phyloP scores from a whole-genome alignment of 2,113 vertebrate genomes.

The Progne subis region DNA sequence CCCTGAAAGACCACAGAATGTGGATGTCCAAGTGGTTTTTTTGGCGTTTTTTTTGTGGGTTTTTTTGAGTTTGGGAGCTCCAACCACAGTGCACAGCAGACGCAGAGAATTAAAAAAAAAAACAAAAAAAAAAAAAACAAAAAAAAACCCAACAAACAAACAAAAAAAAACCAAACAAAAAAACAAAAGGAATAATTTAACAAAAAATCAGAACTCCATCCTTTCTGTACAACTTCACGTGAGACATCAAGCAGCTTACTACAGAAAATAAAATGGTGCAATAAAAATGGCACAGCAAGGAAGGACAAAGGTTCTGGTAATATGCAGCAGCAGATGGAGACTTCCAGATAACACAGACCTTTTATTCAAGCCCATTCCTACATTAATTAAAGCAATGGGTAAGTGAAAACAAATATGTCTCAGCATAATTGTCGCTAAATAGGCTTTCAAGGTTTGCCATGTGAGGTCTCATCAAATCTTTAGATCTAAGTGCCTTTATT shows the following conservation, averaged over 20 bases:
- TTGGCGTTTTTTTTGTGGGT: neutral
- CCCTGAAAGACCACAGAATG: neutral
- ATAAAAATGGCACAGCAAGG: neutral
- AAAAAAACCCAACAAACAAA: too few species aligned
- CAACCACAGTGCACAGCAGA: neutral
- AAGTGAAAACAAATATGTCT: slow-evolving; percentile 53
- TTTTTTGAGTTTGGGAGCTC: neutral
- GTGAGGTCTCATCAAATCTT: slow-evolving; percentile 23
- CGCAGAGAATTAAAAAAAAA: neutral
- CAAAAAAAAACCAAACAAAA: too few species aligned
- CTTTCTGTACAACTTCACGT: neutral
- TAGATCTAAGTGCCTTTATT: neutral
- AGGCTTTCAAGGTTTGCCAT: slow-evolving; percentile 23
- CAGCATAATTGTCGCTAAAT: slow-evolving; percentile 7
- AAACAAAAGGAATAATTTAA: neutral
- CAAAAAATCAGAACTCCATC: neutral
- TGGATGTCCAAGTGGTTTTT: neutral
- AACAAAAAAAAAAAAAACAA: too few species aligned
- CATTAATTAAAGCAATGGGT: slow-evolving; percentile 53
- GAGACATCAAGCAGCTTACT: neutral
- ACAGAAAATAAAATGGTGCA: neutral
- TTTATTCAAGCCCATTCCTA: slow-evolving; percentile 29
- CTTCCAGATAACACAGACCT: slow-evolving; percentile 41
- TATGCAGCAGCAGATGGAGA: slow-evolving; percentile 51
- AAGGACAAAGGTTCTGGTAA: slow-evolving; percentile 55